phyloP scores from a whole-genome alignment of 2,888 invertebrate genomes.

The Nymphalis polychloros region DNA sequence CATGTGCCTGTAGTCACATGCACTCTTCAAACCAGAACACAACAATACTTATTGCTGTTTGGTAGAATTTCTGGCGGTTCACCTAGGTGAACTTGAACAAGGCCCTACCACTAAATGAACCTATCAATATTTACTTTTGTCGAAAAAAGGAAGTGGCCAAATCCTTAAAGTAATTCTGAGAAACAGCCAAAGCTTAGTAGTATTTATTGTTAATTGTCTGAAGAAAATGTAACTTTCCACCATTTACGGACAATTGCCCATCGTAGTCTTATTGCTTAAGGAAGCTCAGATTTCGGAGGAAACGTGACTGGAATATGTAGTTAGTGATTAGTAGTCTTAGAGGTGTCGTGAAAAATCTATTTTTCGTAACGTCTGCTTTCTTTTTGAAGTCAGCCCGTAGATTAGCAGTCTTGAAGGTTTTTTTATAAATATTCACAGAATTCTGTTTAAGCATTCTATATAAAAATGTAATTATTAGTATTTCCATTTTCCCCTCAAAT shows the following conservation, averaged over 20 bases:
- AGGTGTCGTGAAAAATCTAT: conserved; percentile 5
- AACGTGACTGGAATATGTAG: conserved; percentile 5
- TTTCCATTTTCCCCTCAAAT: too few species aligned
- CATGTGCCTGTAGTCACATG: too few species aligned
- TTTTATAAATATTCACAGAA: too few species aligned
- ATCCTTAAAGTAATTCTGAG: background rate
- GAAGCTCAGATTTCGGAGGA: conserved; percentile 7
- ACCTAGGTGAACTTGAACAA: too few species aligned
- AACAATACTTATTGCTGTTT: too few species aligned
- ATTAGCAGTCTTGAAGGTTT: too few species aligned
- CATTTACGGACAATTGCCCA: conserved; percentile 9
- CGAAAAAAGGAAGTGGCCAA: background rate
- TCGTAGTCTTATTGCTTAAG: conserved; percentile 3
- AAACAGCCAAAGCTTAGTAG: background rate
- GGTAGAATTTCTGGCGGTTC: too few species aligned
- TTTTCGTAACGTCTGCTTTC: background rate
- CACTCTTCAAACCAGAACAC: too few species aligned
- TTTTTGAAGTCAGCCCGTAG: background rate
- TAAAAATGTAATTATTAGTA: too few species aligned
- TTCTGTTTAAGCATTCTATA: too few species aligned
- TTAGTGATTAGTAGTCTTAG: conserved; percentile 1
- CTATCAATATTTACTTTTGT: too few species aligned
- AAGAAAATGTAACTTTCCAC: background rate
- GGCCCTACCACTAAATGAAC: too few species aligned
- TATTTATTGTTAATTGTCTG: conserved; percentile 10